Evolutionary conservation across 2,888 invertebrate species (phyloP), one percentile per base, ranked within the genome.

Genomic region (Ophion ellenae): DNA sequence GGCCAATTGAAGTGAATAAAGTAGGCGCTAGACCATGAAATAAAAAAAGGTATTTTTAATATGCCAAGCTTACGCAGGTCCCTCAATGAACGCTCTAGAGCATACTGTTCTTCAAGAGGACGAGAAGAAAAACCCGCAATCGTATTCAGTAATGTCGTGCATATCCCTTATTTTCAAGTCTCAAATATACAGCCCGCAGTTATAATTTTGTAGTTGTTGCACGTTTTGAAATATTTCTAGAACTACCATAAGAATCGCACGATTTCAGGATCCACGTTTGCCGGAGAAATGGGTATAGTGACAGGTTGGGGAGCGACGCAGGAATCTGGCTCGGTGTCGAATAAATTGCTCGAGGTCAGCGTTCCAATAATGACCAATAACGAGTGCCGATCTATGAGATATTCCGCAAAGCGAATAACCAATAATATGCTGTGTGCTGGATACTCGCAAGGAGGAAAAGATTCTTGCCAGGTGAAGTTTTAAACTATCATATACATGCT

Each of bases 391-490:
- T 95, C 95, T 87, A 96, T 96, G 0, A 96, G 95, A 9, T 97
- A 97, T 93, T 96, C 96, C 59, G 89, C 94, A 10, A 94, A 95
- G 73, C 96, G 96, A 89, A 97, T 97, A 84, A 97, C 97, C 0
- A 96, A 96, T 47, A 97, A 97, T 92, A 97, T 97, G 97, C 91
- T 97, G 88, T 97, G 97, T 91, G 97, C 97, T 9, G 97, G 97
- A 0, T 96, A 95, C 91, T 94, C 95, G 0, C 95, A 96, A 59
- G 97, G 97, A 7, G 95, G 95, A 71, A 96, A 96, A 82, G 97
- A 97, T 94, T 97, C 97, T 9, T 97, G 97, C 93, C 97, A 96
- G 94, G 96, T 96, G 92, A 63, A 57, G 7, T n/a, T 59, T 11
- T 3, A 36, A 24, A 24, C 17, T 20, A 9, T 67, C 14, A 24